phyloP scores from a whole-genome alignment of 2,113 vertebrate species.

The Strix uralensis region DNA sequence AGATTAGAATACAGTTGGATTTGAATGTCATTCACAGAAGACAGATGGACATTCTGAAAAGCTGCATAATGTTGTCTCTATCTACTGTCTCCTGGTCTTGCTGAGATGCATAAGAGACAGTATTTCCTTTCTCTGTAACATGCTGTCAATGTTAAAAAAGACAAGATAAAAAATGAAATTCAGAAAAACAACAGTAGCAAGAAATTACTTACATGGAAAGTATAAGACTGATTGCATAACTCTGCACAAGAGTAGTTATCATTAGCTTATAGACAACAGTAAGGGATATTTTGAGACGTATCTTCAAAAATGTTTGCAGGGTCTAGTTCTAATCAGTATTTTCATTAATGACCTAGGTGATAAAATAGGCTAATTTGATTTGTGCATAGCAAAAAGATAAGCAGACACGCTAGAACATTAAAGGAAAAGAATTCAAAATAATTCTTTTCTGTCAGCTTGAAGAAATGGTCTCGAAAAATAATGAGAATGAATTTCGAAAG shows the following conservation, averaged over 20 bases:
- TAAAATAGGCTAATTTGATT: background rate
- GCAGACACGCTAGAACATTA: background rate
- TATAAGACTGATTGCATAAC: background rate
- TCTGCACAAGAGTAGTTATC: background rate
- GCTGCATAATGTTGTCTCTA: background rate
- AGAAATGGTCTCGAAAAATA: background rate
- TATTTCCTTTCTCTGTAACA: background rate
- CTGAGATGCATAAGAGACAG: background rate
- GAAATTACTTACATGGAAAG: background rate
- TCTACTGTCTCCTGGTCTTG: background rate
- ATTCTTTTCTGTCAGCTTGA: background rate
- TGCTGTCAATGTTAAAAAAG: background rate
- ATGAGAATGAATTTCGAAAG: background rate
- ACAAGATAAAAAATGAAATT: background rate
- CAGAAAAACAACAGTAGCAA: background rate
- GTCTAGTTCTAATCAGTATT: background rate
- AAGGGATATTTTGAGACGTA: background rate
- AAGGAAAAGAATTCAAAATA: background rate
- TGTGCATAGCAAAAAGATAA: background rate
- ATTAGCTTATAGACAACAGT: background rate
- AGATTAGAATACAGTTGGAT: background rate
- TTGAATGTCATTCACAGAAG: background rate
- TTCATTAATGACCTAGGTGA: background rate
- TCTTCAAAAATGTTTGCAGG: background rate
- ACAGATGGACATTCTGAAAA: background rate